phyloP scores from a whole-genome alignment of 2,113 vertebrate species.

The Rhabdornis inornatus region DNA sequence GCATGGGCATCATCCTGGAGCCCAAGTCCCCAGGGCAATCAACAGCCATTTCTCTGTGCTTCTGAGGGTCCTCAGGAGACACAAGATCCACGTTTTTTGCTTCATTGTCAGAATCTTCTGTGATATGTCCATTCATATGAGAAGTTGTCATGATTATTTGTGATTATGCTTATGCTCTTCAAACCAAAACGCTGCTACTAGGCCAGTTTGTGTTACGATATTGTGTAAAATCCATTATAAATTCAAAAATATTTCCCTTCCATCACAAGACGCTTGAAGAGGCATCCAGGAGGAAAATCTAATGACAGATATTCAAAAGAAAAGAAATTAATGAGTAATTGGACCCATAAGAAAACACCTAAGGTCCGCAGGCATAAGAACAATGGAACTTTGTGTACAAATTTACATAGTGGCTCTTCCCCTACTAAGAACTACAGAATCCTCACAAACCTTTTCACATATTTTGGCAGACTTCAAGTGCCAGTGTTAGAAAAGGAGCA shows the following conservation, averaged over 20 bases:
- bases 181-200: constrained; percentile 58
- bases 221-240: constrained; percentile 75
- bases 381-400: background rate
- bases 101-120: constrained; percentile 84
- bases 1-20: constrained; percentile 84
- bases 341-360: background rate
- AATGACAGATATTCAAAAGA: constrained; percentile 39
- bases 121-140: constrained; percentile 88
- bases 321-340: constrained; percentile 29
- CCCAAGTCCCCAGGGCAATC: constrained; percentile 95
- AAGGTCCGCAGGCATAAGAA: background rate
- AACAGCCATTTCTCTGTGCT: constrained; percentile 87
- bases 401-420: background rate
- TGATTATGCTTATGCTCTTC: constrained; percentile 48
- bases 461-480: background rate
- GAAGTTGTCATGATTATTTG: constrained; percentile 85
- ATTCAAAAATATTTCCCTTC: constrained; percentile 53
- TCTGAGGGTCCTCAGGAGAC: constrained; percentile 75
- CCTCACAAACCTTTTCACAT: background rate
- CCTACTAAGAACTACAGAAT: background rate
- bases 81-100: constrained; percentile 77
- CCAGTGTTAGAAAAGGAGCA: background rate
- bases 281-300: constrained; percentile 69
- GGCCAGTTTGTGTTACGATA: constrained; percentile 61
- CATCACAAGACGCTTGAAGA: constrained; percentile 55